Evolutionary conservation across 1,140 invertebrate species (phyloP).

Genomic region (Papilio dardanus): DNA sequence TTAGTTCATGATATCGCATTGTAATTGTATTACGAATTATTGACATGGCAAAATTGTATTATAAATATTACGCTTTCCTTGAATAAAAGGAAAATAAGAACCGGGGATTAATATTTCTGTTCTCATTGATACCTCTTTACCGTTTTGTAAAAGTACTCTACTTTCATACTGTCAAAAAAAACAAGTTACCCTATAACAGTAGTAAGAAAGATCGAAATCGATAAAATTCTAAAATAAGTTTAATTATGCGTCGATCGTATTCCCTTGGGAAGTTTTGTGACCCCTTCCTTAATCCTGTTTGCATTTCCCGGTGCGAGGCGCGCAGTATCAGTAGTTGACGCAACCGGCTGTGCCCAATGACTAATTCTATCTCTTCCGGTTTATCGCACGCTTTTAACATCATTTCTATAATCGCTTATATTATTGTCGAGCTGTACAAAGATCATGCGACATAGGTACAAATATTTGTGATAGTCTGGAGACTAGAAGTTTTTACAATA

Average conservation of each 20-base stretch:
- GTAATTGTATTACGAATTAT: background rate
- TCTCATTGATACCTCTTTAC: no score
- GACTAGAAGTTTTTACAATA: background rate
- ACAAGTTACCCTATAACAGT: background rate
- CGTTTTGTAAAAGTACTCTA: no score
- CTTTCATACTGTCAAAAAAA: no score
- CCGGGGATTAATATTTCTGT: background rate
- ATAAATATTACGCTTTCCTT: background rate
- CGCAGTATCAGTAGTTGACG: constrained; percentile 22
- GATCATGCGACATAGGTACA: background rate
- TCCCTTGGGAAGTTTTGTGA: constrained; percentile 28
- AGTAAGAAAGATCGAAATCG: background rate
- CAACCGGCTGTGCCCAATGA: constrained; percentile 30
- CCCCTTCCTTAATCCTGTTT: constrained; percentile 35
- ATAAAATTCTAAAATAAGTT: background rate
- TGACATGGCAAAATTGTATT: background rate
- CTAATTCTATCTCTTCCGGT: constrained; percentile 35
- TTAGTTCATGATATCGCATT: background rate
- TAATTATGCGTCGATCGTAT: background rate
- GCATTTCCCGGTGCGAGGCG: constrained; percentile 12
- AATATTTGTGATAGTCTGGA: background rate
- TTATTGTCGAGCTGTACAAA: background rate
- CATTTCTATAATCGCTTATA: background rate
- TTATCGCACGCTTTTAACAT: constrained; percentile 12
- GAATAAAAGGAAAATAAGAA: background rate